phyloP scores from a whole-genome alignment of 2,797 vertebrate genomes.

The Tenualosa ilisha region DNA sequence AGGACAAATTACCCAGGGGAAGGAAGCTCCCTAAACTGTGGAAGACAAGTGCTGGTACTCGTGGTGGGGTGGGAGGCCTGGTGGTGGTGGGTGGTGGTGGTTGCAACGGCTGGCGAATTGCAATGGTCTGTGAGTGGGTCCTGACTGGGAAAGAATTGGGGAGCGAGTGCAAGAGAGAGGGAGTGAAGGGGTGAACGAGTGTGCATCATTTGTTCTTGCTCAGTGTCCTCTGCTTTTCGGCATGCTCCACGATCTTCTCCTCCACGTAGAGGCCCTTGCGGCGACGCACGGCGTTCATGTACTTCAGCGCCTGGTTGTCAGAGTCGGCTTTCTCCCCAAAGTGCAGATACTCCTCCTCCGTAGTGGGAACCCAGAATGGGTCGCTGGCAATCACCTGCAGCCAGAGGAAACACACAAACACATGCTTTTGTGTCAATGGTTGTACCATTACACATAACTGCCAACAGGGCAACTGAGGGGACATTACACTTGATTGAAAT shows the following conservation, averaged over 20 bases:
- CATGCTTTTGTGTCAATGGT: not conserved
- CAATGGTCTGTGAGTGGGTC: not conserved
- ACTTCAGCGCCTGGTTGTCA: slow-evolving; percentile 89
- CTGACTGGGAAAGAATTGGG: too few relatives aligned
- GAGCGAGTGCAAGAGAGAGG: not conserved
- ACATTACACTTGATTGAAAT: not conserved
- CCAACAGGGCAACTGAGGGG: not conserved
- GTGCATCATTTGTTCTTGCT: slow-evolving; percentile 85
- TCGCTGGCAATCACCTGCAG: slow-evolving; percentile 86
- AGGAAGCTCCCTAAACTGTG: not conserved
- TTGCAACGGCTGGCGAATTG: not conserved
- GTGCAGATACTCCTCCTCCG: slow-evolving; percentile 95
- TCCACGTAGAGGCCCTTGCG: slow-evolving; percentile 94
- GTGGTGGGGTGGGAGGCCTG: not conserved
- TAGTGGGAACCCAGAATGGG: slow-evolving; percentile 96
- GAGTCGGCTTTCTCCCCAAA: slow-evolving; percentile 97
- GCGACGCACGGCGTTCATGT: slow-evolving; percentile 89
- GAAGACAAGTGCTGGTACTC: not conserved
- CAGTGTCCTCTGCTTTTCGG: slow-evolving; percentile 94
- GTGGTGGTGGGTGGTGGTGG: not conserved
- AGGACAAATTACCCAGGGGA: not conserved
- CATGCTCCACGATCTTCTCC: slow-evolving; percentile 93
- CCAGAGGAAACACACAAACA: slow-evolving; percentile 34
- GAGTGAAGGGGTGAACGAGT: not conserved
- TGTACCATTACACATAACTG: not conserved